Evolutionary conservation across 2,888 invertebrate species (phyloP), one percentile per base, ranked within the genome.

Genomic region (Dyspetes luteomarginatus): DNA sequence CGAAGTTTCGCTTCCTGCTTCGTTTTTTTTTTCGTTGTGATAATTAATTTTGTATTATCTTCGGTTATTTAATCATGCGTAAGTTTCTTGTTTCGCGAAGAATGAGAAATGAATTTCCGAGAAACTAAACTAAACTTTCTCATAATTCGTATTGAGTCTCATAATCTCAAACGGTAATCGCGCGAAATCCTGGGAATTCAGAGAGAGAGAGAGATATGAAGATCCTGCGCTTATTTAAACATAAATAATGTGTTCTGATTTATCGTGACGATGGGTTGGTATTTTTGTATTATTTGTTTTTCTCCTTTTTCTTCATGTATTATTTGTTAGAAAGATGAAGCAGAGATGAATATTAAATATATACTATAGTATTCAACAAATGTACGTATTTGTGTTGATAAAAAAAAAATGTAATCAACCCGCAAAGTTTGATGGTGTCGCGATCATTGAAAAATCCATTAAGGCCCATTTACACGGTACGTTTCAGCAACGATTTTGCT

Each of bases 281-380:
- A 67, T 75, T 55, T 67, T 75, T 64, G n/a, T 71, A 52, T 65
- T 50, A 69, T 71, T 58, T 50, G 55, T 74, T 69, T 64, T 60
- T 41, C 3, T n/a, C 45, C 17, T 64, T 60, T 41, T 1, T n/a
- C 45, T n/a, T n/a, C 41, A 48, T 65, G 79, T 80, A 80, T 80
- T 71, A 65, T 80, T 75, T 80, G 75, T 65, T 64, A 67, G 36
- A 52, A 52, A 24, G 24, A 58, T 41, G 68, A 22, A 17, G 30
- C 52, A 58, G 17, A 73, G 52, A 65, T 17, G 64, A 79, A 43
- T 75, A 72, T 72, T 41, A 65, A 64, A 68, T 69, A 64, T 9
- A 74, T 7, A 2, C 30, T 17, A 9, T 43, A 56, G 64, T 58
- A 77, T 71, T 65, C 48, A 41, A 71, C 1, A 26, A 45, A 71